Percentiles rank a stretch among this genome's conserved stretches.
phyloP scores from a whole-genome alignment of 2,888 invertebrate genomes.

The Petrolisthes cinctipes region DNA sequence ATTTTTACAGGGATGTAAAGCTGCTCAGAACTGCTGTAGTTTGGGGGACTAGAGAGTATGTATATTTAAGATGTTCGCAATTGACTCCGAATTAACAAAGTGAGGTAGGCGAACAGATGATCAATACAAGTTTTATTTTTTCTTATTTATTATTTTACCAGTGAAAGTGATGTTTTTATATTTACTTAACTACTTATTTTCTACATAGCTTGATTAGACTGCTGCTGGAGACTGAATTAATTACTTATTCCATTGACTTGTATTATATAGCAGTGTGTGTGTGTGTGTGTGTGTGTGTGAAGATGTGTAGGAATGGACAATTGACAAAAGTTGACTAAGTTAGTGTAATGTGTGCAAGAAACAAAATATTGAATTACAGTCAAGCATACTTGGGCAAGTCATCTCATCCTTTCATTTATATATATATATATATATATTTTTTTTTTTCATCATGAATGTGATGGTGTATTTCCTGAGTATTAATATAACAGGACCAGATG shows the following conservation, averaged over 20 bases:
- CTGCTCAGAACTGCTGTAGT: constrained; percentile 7
- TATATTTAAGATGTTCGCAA: neutral
- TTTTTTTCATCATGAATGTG: constrained; percentile 21
- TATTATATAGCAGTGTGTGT: neutral
- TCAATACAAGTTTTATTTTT: constrained; percentile 5
- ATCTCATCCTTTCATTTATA: neutral
- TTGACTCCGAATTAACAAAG: neutral
- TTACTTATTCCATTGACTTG: too few species aligned
- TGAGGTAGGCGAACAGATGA: neutral
- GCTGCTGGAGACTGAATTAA: too few species aligned
- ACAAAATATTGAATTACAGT: too few species aligned
- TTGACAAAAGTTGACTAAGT: neutral
- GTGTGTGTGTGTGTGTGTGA: neutral
- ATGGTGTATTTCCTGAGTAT: constrained; percentile 21
- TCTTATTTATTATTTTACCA: neutral
- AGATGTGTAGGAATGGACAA: neutral
- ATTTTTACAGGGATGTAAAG: constrained; percentile 1
- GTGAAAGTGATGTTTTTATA: neutral
- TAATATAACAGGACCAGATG: constrained; percentile 21
- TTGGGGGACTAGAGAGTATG: neutral
- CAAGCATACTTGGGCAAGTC: neutral
- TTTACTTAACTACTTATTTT: too few species aligned
- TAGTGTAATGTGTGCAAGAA: too few species aligned
- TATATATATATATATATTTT: too few species aligned
- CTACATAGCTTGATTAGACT: too few species aligned